A percentile compares a stretch with the other conserved stretches of the same genome.
Evolutionary conservation across 2,113 vertebrate species (phyloP).

Genomic region (Opisthocomus hoazin): DNA sequence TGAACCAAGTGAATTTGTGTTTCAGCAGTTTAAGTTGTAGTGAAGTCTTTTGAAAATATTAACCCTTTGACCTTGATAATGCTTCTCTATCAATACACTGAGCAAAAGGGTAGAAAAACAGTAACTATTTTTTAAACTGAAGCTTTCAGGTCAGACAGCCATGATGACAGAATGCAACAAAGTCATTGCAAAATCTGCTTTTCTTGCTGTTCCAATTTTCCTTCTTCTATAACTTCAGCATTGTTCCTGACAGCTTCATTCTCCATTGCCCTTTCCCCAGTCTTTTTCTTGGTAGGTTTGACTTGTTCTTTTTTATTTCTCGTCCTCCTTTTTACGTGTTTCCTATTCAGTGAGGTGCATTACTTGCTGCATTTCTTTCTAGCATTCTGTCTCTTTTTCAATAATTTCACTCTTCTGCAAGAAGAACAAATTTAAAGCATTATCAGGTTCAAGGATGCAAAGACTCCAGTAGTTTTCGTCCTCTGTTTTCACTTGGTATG

Average conservation of each 20-base stretch:
- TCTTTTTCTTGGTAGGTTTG: not conserved
- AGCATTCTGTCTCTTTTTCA: not conserved
- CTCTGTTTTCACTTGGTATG: not conserved
- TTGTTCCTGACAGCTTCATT: not conserved
- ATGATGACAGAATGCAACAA: not conserved
- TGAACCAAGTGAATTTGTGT: not conserved
- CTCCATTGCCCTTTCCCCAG: not conserved
- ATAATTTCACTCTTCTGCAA: not conserved
- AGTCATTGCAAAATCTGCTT: not conserved
- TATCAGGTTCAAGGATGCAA: not conserved
- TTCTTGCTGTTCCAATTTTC: not conserved
- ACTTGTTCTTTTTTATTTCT: not conserved
- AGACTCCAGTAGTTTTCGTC: not conserved
- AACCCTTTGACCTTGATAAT: not conserved
- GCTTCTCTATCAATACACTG: not conserved
- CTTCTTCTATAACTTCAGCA: not conserved
- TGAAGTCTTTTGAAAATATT: not conserved
- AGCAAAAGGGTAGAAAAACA: not conserved
- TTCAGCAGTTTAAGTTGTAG: not conserved
- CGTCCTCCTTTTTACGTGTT: not conserved
- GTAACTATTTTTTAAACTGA: not conserved
- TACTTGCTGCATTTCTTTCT: not conserved
- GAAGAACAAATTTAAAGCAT: not conserved
- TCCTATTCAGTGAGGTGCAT: not conserved
- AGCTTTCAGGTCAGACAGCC: not conserved